Evolutionary conservation across 2,888 invertebrate species (phyloP).

Genomic region (Limnephilus marmoratus): DNA sequence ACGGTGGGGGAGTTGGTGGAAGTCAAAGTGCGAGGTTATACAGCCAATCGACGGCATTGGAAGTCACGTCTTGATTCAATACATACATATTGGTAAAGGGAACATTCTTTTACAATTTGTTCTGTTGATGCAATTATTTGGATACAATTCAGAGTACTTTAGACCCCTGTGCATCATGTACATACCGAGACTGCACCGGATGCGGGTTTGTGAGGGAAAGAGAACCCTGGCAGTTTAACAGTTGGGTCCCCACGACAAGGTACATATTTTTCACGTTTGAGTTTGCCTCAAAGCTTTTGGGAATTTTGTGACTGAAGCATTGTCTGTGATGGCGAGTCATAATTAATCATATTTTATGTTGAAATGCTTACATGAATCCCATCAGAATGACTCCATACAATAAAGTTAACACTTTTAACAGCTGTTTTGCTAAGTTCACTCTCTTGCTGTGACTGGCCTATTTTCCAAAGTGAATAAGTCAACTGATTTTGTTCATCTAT

Average conservation of each 20-base stretch:
- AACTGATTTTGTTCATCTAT: conserved; percentile 1
- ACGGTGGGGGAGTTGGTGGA: too few relatives aligned
- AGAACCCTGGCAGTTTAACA: background rate
- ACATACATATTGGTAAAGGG: background rate
- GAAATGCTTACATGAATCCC: conserved; percentile 55
- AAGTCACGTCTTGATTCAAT: background rate
- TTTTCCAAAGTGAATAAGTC: conserved; percentile 62
- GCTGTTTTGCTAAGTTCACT: conserved; percentile 59
- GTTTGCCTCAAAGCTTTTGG: background rate
- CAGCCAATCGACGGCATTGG: background rate
- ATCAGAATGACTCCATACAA: conserved; percentile 61
- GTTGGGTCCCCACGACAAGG: background rate
- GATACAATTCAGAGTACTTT: background rate
- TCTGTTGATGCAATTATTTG: background rate
- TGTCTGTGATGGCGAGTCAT: background rate
- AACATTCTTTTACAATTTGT: background rate
- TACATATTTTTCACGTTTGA: background rate
- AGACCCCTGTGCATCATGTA: background rate
- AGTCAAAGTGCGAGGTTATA: background rate
- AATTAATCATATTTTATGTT: background rate
- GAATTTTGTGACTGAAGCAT: too few relatives aligned
- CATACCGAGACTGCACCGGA: background rate
- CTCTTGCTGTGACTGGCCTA: conserved; percentile 58
- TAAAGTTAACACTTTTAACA: conserved; percentile 55
- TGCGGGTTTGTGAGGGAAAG: background rate